phyloP scores from a whole-genome alignment of 1,140 invertebrate species.

The Fopius arisanus region DNA sequence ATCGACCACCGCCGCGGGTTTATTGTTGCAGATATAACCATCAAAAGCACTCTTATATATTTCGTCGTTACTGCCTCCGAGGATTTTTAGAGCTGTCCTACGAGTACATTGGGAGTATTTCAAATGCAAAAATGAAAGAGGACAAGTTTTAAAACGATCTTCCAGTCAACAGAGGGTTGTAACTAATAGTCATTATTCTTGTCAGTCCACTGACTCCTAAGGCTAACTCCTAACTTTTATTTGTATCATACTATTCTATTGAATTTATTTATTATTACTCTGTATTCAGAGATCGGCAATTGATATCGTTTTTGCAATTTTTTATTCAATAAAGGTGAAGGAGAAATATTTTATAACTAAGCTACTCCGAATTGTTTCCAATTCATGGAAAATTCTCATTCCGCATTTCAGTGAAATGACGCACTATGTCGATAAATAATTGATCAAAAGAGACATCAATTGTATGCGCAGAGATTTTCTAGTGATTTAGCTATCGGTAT shows the following conservation, averaged over 20 bases:
- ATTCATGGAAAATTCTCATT: too few relatives aligned
- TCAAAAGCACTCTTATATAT: slow-evolving; percentile 44
- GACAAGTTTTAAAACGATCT: neutral
- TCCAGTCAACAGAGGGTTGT: neutral
- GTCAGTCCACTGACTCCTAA: too few relatives aligned
- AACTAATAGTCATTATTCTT: neutral
- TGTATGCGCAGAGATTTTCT: neutral
- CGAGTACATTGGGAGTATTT: neutral
- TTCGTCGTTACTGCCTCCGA: slow-evolving; percentile 32
- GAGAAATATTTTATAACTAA: too few relatives aligned
- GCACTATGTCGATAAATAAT: neutral
- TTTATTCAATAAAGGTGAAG: too few relatives aligned
- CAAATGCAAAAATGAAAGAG: neutral
- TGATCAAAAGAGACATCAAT: neutral
- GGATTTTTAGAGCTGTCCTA: slow-evolving; percentile 44
- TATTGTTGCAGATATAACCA: slow-evolving; percentile 46
- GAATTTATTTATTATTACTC: too few relatives aligned
- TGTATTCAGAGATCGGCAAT: too few relatives aligned
- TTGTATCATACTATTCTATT: too few relatives aligned
- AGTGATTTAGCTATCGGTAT: neutral
- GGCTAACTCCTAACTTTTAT: too few relatives aligned
- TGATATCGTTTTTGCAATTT: too few relatives aligned
- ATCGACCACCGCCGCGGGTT: slow-evolving; percentile 38
- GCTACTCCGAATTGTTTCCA: too few relatives aligned
- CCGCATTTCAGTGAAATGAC: neutral